Conservation (phyloP, 2,888 invertebrate species). For the Myopa testacea region DNA sequence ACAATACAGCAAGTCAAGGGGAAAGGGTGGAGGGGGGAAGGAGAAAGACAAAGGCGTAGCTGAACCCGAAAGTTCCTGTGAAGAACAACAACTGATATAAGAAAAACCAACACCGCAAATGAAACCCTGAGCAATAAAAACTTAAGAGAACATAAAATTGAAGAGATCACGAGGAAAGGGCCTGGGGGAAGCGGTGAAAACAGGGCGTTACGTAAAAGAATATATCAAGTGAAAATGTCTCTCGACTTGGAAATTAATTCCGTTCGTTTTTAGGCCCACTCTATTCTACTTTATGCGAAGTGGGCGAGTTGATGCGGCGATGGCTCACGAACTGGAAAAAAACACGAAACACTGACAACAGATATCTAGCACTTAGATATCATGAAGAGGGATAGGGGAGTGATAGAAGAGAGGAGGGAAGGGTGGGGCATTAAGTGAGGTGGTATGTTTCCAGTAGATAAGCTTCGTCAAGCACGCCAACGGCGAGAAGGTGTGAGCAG, state of each 20-base stretch:
- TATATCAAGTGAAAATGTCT: constrained; percentile 58
- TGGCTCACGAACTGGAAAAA: too few relatives aligned
- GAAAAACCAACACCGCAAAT: constrained; percentile 28
- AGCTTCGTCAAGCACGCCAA: too few relatives aligned
- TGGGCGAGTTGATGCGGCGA: neutral
- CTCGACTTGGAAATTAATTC: constrained; percentile 66
- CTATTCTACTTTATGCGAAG: neutral
- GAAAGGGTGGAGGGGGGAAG: neutral
- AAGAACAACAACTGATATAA: constrained; percentile 21
- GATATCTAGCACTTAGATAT: too few relatives aligned
- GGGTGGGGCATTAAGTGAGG: too few relatives aligned
- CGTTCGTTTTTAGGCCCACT: constrained; percentile 56
- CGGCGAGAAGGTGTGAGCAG: too few relatives aligned
- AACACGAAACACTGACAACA: too few relatives aligned
- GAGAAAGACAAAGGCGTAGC: neutral
- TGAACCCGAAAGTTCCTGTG: too few relatives aligned
- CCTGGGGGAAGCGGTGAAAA: neutral
- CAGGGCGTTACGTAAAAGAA: constrained; percentile 31
- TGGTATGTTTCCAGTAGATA: too few relatives aligned
- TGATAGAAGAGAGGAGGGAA: too few relatives aligned
- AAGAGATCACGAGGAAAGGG: constrained; percentile 38
- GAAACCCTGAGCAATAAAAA: constrained; percentile 11
- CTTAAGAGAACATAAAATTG: constrained; percentile 35
- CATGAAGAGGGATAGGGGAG: too few relatives aligned
- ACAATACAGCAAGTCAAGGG: neutral